Conservation (phyloP, 2,797 vertebrate species). For the Lophius americanus region DNA sequence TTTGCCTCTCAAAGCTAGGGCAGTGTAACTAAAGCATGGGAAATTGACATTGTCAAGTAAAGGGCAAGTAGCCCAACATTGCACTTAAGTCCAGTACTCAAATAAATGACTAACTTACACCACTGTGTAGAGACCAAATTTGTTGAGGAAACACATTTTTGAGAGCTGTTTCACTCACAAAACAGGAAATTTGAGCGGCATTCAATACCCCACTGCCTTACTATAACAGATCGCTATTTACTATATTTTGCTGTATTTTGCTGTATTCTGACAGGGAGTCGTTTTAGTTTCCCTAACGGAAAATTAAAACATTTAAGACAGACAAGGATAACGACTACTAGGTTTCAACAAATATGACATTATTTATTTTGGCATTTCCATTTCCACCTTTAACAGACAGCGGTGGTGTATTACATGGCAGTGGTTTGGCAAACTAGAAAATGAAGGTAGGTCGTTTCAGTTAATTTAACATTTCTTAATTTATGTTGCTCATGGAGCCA, state of each 20-base stretch:
- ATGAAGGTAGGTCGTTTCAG: too few species aligned
- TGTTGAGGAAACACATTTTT: constrained; percentile 25
- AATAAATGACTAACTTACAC: too few species aligned
- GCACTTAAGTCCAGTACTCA: too few species aligned
- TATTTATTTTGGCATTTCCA: background rate
- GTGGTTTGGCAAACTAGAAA: background rate
- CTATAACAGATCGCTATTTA: constrained; percentile 61
- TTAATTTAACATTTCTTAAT: constrained; percentile 36
- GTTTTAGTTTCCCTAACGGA: constrained; percentile 65
- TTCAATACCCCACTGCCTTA: constrained; percentile 66
- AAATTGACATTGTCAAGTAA: too few species aligned
- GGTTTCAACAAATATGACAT: constrained; percentile 22
- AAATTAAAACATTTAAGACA: constrained; percentile 58
- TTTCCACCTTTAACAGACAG: too few species aligned
- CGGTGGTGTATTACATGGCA: background rate
- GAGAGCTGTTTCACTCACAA: constrained; percentile 40
- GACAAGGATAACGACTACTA: constrained; percentile 50
- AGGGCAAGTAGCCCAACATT: too few species aligned
- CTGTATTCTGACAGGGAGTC: constrained; percentile 47
- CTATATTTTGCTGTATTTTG: constrained; percentile 51
- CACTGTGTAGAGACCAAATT: background rate
- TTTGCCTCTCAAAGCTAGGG: too few species aligned
- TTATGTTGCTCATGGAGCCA: constrained; percentile 44
- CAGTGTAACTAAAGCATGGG: too few species aligned
- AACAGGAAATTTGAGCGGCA: constrained; percentile 68